Conservation (phyloP, 2,113 vertebrate genomes). For the Paracanthobrama guichenoti region DNA sequence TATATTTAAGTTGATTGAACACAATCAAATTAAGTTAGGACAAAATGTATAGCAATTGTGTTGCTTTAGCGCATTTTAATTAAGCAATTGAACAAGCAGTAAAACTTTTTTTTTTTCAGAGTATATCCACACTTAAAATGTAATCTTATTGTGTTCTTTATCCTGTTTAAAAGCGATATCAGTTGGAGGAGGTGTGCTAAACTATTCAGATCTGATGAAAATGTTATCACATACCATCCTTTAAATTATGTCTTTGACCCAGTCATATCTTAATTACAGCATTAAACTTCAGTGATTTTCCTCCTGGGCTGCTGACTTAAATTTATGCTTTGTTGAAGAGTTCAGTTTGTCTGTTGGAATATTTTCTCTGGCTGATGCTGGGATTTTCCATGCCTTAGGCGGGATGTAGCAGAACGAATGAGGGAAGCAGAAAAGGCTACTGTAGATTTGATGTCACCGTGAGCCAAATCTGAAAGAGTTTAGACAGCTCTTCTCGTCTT, state of each 20-base stretch:
- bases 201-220: slow-evolving; percentile 8
- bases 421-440: slow-evolving; percentile 42
- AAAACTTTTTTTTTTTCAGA: no score
- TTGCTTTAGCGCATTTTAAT: no score
- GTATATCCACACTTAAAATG: not conserved
- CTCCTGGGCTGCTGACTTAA: slow-evolving; percentile 21
- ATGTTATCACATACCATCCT: not conserved
- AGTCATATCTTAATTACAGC: slow-evolving; percentile 33
- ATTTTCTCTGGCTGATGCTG: slow-evolving; percentile 45
- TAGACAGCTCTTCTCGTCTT: not conserved
- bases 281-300: slow-evolving; percentile 31
- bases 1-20: no score
- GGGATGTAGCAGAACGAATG: slow-evolving; percentile 33
- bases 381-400: slow-evolving; percentile 50
- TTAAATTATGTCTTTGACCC: slow-evolving; percentile 13
- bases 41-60: no score
- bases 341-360: slow-evolving; percentile 49
- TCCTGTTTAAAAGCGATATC: not conserved
- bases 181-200: slow-evolving; percentile 1
- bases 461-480: not conserved
- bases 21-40: no score
- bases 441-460: slow-evolving; percentile 35
- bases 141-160: not conserved
- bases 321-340: slow-evolving; percentile 42
- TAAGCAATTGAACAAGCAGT: no score